Evolutionary conservation across 2,888 invertebrate genomes (phyloP).

Genomic region (Stenoptilia bipunctidactyla): DNA sequence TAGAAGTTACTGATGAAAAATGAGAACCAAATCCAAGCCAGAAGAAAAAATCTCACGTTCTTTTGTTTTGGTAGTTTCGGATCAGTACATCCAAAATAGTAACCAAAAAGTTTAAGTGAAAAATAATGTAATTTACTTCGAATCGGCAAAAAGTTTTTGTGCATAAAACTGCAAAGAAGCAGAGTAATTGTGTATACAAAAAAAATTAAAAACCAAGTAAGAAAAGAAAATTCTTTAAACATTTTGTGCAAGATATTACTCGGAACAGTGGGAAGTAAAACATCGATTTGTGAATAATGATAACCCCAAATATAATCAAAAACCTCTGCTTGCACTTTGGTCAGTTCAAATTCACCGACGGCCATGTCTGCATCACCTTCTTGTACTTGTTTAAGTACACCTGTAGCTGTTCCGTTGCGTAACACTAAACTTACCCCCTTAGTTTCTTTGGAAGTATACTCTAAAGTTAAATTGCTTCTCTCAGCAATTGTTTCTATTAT

Average conservation of each 20-base stretch:
- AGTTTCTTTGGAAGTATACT: no score
- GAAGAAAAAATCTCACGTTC: constrained; percentile 25
- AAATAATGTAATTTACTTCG: not conserved
- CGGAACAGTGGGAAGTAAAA: constrained; percentile 26
- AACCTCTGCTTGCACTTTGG: constrained; percentile 28
- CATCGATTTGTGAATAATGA: constrained; percentile 23
- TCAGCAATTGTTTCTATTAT: not conserved
- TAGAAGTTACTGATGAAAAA: constrained; percentile 42
- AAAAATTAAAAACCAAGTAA: constrained; percentile 25
- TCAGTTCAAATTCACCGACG: constrained; percentile 31
- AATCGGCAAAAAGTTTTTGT: no score
- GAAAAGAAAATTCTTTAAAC: constrained; percentile 28
- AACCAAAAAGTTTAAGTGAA: not conserved
- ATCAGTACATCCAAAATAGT: not conserved
- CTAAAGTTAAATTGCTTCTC: not conserved
- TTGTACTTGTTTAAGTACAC: not conserved
- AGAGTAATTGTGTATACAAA: no score
- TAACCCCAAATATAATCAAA: constrained; percentile 40
- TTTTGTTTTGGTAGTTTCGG: constrained; percentile 21
- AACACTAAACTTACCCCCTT: not conserved
- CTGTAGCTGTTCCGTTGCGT: not conserved
- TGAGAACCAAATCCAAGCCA: constrained; percentile 42
- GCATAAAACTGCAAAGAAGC: no score
- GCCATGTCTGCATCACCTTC: constrained; percentile 26
- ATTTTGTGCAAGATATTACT: constrained; percentile 29